Percentiles rank a stretch among this genome's conserved stretches.
Conservation (phyloP, 2,888 invertebrate species). For the Noctua janthina region DNA sequence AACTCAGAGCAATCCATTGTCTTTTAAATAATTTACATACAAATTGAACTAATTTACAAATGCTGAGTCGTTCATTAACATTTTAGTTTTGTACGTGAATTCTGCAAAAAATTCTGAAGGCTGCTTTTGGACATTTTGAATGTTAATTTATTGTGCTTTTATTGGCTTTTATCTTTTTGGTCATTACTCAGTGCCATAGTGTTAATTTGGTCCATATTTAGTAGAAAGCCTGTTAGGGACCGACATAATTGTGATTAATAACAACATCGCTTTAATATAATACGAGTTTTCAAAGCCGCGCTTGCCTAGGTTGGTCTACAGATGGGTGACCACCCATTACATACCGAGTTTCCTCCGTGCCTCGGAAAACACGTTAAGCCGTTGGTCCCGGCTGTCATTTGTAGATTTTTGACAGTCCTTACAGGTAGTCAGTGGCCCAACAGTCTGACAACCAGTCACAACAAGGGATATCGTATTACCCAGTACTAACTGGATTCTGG, state of each 20-base stretch:
- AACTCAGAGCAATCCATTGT: constrained; percentile 54
- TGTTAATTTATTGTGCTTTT: neutral
- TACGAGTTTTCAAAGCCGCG: neutral
- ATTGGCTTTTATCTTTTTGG: neutral
- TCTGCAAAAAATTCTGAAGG: neutral
- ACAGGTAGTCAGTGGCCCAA: no score
- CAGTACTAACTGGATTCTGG: no score
- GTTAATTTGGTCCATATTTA: neutral
- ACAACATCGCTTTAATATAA: neutral
- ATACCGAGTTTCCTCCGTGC: no score
- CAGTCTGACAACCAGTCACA: no score
- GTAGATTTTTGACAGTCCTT: no score
- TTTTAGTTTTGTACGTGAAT: constrained; percentile 43
- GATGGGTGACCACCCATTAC: no score
- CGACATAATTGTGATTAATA: neutral
- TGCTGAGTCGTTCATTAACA: constrained; percentile 67
- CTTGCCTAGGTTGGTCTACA: no score
- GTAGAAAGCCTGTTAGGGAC: neutral
- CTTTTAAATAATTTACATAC: constrained; percentile 70
- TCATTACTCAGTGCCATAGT: neutral
- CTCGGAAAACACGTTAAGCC: no score
- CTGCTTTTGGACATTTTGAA: neutral
- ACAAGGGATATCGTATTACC: no score
- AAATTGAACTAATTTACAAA: constrained; percentile 73
- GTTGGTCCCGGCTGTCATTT: no score